Base-by-base conservation (phyloP, 2,113 vertebrate species). In the Sinocyclocheilus maitianheensis region DNA sequence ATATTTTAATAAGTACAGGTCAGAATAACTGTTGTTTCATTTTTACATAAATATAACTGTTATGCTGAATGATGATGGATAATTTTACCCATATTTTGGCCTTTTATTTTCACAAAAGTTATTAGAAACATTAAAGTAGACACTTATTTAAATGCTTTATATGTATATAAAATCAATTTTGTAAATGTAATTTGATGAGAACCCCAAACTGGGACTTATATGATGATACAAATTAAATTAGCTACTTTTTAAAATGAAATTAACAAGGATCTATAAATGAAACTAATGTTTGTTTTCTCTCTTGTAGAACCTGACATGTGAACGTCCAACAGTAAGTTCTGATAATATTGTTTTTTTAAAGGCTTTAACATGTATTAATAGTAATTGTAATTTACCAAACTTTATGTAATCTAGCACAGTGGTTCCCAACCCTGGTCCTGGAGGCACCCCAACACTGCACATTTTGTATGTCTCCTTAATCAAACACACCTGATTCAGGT, bases 221-320 rank as follows among this genome's bases (percentile, higher is more conserved):
- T 51, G 48, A 53, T 4, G 51, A 14, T 53, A 14, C 51, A 53
- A 53, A 53, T 53, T 3, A 51, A 13, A 51, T 51, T 12, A 0
- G 11, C 48, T 51, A 8, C 55, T 34, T 58, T 58, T 53, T 58
- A 7, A 58, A 58, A 69, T 5, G 0, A 5, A 72, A 43, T 72
- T 11, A 40, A 69, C 26, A 1, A 8, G 16, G 63, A 7, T 30
- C 4, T 46, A 24, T 24, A 40, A 46, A 13, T 20, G 0, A 18
- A 13, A 43, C 34, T 51, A 9, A 83, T 24, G 8, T 1, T 75
- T 24, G 72, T n/a, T 30, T 88, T 87, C 75, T 84, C 71, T 77
- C 67, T 85, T 24, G 20, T 87, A 94, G 94, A 93, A 1, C 3
- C 93, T 10, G 92, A 92, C 85, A 94, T 94, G 93, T 94, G 92